Evolutionary conservation across 1,140 invertebrate genomes (phyloP).

Genomic region (Polypedilum pembai): DNA sequence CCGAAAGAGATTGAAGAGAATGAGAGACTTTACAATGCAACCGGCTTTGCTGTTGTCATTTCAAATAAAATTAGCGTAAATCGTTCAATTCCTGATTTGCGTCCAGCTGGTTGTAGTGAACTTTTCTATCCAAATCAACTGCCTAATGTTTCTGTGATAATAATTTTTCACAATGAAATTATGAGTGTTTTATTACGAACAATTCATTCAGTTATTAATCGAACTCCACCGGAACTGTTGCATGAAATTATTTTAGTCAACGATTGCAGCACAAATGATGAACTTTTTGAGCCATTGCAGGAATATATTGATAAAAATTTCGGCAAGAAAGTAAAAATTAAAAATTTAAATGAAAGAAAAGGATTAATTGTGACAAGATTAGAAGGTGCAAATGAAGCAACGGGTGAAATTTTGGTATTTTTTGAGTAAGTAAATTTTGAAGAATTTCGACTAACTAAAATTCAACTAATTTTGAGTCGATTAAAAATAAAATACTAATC

Average conservation of each 20-base stretch:
- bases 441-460: not conserved
- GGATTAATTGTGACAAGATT: slow-evolving; percentile 84
- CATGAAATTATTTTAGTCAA: slow-evolving; percentile 91
- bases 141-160: slow-evolving; percentile 76
- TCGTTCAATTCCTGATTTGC: slow-evolving; percentile 71
- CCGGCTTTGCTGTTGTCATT: slow-evolving; percentile 83
- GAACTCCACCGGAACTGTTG: slow-evolving; percentile 72
- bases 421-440: slow-evolving; percentile 52
- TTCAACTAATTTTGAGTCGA: no score
- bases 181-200: slow-evolving; percentile 81
- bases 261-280: slow-evolving; percentile 74
- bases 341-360: slow-evolving; percentile 65
- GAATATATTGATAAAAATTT: slow-evolving; percentile 59
- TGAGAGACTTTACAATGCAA: slow-evolving; percentile 63
- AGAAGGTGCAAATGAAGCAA: slow-evolving; percentile 75
- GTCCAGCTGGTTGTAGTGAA: slow-evolving; percentile 54
- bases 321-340: slow-evolving; percentile 69
- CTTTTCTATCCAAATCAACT: slow-evolving; percentile 59
- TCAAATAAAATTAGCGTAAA: slow-evolving; percentile 84
- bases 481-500: no score
- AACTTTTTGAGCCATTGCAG: slow-evolving; percentile 66
- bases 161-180: slow-evolving; percentile 93
- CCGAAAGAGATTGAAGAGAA: slow-evolving; percentile 52
- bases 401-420: slow-evolving; percentile 81
- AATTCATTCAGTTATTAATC: slow-evolving; percentile 71